phyloP scores from a whole-genome alignment of 2,113 vertebrate species.

The Typhlomys cinereus region DNA sequence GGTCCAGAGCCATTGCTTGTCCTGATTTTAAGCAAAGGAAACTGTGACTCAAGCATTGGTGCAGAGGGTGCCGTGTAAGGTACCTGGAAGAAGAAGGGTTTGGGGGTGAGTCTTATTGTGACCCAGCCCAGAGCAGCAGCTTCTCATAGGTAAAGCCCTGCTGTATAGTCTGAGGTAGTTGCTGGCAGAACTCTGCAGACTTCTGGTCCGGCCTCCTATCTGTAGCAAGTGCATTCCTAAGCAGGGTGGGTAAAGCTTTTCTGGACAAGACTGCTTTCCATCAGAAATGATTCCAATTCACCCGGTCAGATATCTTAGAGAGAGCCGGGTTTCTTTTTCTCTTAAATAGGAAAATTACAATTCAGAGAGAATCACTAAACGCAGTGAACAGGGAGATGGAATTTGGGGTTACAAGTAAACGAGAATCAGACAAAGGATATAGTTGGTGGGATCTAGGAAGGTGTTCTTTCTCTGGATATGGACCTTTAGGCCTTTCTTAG shows the following conservation, averaged over 20 bases:
- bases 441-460: background rate
- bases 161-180: conserved; percentile 83
- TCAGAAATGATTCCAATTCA: conserved; percentile 68
- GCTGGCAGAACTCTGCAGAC: conserved; percentile 79
- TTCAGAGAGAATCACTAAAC: conserved; percentile 45
- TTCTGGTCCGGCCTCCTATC: conserved; percentile 83
- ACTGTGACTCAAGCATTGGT: background rate
- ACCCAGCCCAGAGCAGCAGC: conserved; percentile 23
- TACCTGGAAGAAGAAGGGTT: background rate
- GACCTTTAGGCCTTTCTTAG: background rate
- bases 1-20: background rate
- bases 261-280: conserved; percentile 76
- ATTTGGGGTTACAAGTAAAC: background rate
- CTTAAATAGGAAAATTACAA: conserved; percentile 58
- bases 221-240: conserved; percentile 84
- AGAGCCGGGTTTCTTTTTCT: background rate
- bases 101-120: background rate
- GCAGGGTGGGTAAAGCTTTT: conserved; percentile 79
- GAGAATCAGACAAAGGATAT: background rate
- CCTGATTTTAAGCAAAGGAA: background rate
- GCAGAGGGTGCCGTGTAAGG: background rate
- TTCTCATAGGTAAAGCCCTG: conserved; percentile 79
- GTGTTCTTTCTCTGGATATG: background rate
- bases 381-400: background rate
- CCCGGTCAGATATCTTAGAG: conserved; percentile 63